A percentile compares a stretch with the other conserved stretches of the same genome.
Evolutionary conservation across 2,888 invertebrate species (phyloP).

Genomic region (Spilosoma lubricipeda): DNA sequence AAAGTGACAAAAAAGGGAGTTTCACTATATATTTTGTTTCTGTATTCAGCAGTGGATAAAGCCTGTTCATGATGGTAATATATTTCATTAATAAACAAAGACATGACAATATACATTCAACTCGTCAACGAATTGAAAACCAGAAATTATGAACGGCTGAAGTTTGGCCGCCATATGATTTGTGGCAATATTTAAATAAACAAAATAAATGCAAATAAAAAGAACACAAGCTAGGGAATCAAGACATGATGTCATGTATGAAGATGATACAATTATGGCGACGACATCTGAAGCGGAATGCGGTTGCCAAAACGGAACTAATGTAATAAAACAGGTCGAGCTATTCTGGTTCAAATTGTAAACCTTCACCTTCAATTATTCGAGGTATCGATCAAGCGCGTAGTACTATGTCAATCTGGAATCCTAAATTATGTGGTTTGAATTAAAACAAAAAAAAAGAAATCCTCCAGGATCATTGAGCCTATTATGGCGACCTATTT

Average conservation of each 20-base stretch:
- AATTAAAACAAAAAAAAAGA: neutral
- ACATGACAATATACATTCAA: too few relatives aligned
- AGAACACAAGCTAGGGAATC: conserved; percentile 17
- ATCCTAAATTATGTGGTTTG: neutral
- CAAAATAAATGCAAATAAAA: neutral
- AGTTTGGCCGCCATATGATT: too few relatives aligned
- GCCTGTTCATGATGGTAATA: too few relatives aligned
- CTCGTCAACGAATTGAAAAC: too few relatives aligned
- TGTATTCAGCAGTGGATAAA: too few relatives aligned
- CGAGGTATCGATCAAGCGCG: neutral
- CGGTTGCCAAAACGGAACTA: conserved; percentile 29
- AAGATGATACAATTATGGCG: conserved; percentile 39
- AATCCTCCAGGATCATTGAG: neutral
- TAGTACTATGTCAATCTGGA: neutral
- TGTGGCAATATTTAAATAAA: too few relatives aligned
- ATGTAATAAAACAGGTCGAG: conserved; percentile 24
- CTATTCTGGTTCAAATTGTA: conserved; percentile 18
- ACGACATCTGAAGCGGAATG: conserved; percentile 27
- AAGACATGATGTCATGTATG: conserved; percentile 23
- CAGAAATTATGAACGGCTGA: too few relatives aligned
- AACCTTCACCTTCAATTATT: neutral
- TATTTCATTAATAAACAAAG: too few relatives aligned
- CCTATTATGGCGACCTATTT: neutral
- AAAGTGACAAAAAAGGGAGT: too few relatives aligned
- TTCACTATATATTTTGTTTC: too few relatives aligned